Evolutionary conservation across 1,140 invertebrate species (phyloP).

Genomic region (Drosophila bocqueti): DNA sequence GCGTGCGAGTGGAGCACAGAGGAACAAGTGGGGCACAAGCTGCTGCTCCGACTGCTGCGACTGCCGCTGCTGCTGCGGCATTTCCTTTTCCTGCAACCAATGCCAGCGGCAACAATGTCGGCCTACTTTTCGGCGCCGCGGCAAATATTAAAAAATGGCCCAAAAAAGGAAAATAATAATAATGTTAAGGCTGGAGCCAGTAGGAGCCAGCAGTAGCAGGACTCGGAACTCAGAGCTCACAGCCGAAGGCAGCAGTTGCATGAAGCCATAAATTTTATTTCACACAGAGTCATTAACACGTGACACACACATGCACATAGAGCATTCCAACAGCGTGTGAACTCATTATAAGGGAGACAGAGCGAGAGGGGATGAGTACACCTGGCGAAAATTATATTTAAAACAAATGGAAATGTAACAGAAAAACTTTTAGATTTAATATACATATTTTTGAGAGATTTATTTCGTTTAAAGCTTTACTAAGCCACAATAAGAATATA

Average conservation of each 20-base stretch:
- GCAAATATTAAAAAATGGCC: constrained; percentile 78
- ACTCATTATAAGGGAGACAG: constrained; percentile 75
- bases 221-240: constrained; percentile 32
- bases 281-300: constrained; percentile 82
- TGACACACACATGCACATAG: constrained; percentile 64
- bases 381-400: not conserved
- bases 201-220: constrained; percentile 2
- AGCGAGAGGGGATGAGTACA: constrained; percentile 2
- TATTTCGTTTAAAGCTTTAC: not conserved
- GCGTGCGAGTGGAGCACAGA: constrained; percentile 12
- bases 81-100: constrained; percentile 78
- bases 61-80: constrained; percentile 65
- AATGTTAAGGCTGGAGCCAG: constrained; percentile 53
- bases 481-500: no score
- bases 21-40: constrained; percentile 28
- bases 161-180: constrained; percentile 60
- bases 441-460: not conserved
- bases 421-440: not conserved
- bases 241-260: constrained; percentile 73
- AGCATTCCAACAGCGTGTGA: constrained; percentile 71
- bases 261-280: constrained; percentile 84
- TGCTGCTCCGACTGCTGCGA: constrained; percentile 17
- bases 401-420: not conserved
- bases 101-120: constrained; percentile 82
- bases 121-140: constrained; percentile 73